Evolutionary conservation across 2,888 invertebrate species (phyloP), one percentile per base, ranked within the genome.

Genomic region (Meiosimyza decipiens): DNA sequence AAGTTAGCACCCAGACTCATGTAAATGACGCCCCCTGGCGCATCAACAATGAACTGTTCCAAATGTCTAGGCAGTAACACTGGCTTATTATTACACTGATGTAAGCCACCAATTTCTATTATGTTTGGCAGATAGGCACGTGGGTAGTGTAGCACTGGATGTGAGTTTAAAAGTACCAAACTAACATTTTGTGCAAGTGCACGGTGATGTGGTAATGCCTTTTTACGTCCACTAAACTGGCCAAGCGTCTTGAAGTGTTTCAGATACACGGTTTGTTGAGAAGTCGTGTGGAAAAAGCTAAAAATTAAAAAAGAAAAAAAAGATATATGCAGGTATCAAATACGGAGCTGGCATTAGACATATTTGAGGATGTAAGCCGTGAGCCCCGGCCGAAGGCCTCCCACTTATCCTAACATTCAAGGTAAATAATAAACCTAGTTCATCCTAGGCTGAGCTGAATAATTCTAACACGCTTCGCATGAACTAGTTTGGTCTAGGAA

Each of bases 1-100:
- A 84, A 78, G 74, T 85, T 84, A 1, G 86, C 86, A 3, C 89
- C 89, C 76, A 89, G 81, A 71, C 88, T 88, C 68, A 89, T 82
- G 70, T 86, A 87, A 52, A 89, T 82, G 1, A 86, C 86, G 2
- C 88, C 89, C 5, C 85, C 79, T 1, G 79, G 76, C 0, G 88
- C 85, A 5, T 81, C 79, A 67, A 88, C 85, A 72, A 89, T 83
- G 75, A 85, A 87, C 12, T 81, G 69, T 57, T 78, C 70, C 28
- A 87, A 76, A 75, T 83, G 81, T 71, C 77, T 78, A 72, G 84
- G 83, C 77, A 85, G 72, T 73, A 74, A 57, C 16, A 79, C 66
- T 15, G 77, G 72, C 3, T 71, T 62, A 6, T 73, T 63, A 5
- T 71, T 18, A 18, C 79, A 75, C 28, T 86, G 74, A 74, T 87